phyloP scores from a whole-genome alignment of 2,888 invertebrate genomes.

The Nemotelus pantherinus region DNA sequence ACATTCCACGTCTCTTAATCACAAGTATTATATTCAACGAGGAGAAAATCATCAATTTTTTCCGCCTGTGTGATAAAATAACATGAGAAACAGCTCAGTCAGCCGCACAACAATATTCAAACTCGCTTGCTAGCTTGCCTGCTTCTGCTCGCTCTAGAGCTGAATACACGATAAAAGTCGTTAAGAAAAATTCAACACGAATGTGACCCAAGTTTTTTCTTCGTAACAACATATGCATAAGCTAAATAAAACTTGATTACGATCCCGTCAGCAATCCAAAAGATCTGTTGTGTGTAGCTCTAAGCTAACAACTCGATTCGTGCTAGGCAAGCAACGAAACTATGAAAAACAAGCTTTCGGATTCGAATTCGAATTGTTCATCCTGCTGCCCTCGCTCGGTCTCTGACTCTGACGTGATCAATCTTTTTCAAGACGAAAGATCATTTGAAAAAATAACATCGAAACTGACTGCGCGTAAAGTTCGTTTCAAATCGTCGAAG shows the following conservation, averaged over 20 bases:
- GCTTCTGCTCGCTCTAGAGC: too few relatives aligned
- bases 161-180: too few relatives aligned
- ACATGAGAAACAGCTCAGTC: not conserved
- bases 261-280: slow-evolving; percentile 10
- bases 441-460: slow-evolving; percentile 28
- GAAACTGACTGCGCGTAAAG: not conserved
- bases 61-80: not conserved
- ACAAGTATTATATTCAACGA: not conserved
- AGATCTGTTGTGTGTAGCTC: slow-evolving; percentile 1
- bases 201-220: not conserved
- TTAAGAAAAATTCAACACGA: not conserved
- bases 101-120: not conserved
- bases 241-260: slow-evolving; percentile 26
- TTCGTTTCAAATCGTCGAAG: slow-evolving; percentile 7
- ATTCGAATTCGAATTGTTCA: not conserved
- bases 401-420: slow-evolving; percentile 23
- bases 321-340: not conserved
- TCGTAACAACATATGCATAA: not conserved
- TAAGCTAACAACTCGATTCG: not conserved
- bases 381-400: not conserved
- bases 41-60: slow-evolving; percentile 6
- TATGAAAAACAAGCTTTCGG: slow-evolving; percentile 14
- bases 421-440: slow-evolving; percentile 18
- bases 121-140: too few relatives aligned
- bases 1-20: slow-evolving; percentile 28